Evolutionary conservation across 1,140 invertebrate genomes (phyloP).

Genomic region (Cheumatopsyche charites): DNA sequence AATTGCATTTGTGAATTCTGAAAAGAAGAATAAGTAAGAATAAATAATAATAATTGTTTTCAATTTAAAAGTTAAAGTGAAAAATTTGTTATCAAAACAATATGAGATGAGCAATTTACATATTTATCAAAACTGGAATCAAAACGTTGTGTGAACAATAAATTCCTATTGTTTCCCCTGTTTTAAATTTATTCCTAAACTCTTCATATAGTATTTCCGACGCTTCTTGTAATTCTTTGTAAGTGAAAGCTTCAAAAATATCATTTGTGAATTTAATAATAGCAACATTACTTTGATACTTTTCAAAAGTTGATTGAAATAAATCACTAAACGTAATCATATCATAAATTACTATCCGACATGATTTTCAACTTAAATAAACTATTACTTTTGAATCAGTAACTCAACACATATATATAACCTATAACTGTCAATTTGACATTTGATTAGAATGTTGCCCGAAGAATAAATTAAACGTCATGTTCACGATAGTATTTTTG

Average conservation of each 20-base stretch:
- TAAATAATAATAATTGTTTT: conserved; percentile 5
- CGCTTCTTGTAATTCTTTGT: conserved; percentile 34
- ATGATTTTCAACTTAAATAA: no score
- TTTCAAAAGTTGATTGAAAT: conserved; percentile 28
- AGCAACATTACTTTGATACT: conserved; percentile 29
- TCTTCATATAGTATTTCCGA: conserved; percentile 27
- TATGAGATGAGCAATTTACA: conserved; percentile 37
- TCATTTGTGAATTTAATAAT: conserved; percentile 33
- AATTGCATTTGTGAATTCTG: conserved; percentile 57
- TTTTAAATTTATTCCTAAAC: background rate
- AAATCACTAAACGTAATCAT: conserved; percentile 36
- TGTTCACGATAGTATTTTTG: no score
- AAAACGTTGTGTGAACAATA: conserved; percentile 35
- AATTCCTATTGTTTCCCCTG: conserved; percentile 42
- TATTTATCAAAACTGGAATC: conserved; percentile 36
- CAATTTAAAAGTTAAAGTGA: background rate
- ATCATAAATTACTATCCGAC: background rate
- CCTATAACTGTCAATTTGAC: conserved; percentile 26
- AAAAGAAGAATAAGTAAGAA: conserved; percentile 48
- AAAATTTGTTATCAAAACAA: conserved; percentile 14
- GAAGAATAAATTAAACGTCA: no score
- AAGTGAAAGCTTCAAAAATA: conserved; percentile 28
- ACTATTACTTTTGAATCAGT: background rate
- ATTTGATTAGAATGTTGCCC: background rate
- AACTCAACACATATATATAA: background rate